Evolutionary conservation across 92 coral and sea anemone genomes (phyloP).

Genomic region (Umimayanthus chanpuru): DNA sequence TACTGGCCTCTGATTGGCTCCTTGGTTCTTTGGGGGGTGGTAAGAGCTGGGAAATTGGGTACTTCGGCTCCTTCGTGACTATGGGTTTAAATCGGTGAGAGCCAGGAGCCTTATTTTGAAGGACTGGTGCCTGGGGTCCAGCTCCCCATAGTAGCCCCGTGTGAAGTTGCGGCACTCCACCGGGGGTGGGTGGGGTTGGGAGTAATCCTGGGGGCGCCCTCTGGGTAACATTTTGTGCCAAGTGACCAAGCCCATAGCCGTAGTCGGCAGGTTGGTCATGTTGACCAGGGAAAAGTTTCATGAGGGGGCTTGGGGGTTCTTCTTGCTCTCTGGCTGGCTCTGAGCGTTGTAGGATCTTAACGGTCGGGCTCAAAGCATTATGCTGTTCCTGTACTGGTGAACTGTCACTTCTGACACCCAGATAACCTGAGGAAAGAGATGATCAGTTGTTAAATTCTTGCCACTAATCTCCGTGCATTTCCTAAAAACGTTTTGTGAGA

Average conservation of each 20-base stretch:
- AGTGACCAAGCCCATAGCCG: constrained; percentile 23
- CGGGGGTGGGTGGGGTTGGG: constrained; percentile 45
- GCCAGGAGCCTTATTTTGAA: constrained; percentile 37
- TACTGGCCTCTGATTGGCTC: constrained; percentile 31
- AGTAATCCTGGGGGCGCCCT: background rate
- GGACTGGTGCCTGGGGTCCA: constrained; percentile 19
- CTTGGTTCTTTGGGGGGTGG: constrained; percentile 1
- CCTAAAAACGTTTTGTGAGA: too few species aligned
- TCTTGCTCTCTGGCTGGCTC: constrained; percentile 30
- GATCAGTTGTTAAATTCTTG: background rate
- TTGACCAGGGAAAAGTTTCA: constrained; percentile 45
- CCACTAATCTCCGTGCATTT: too few species aligned
- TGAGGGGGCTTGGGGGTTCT: constrained; percentile 51
- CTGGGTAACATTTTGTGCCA: constrained; percentile 5
- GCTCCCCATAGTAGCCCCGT: constrained; percentile 15
- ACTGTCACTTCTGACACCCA: constrained; percentile 38
- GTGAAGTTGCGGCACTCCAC: constrained; percentile 28
- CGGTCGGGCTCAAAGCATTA: constrained; percentile 48
- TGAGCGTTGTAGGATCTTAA: constrained; percentile 82
- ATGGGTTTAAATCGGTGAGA: constrained; percentile 37
- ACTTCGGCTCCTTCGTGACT: constrained; percentile 35
- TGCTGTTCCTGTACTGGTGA: constrained; percentile 58
- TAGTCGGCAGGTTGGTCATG: constrained; percentile 36
- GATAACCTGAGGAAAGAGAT: constrained; percentile 47
- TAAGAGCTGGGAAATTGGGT: constrained; percentile 44